phyloP scores from a whole-genome alignment of 2,888 invertebrate genomes.

The Dicyrtomina minuta region DNA sequence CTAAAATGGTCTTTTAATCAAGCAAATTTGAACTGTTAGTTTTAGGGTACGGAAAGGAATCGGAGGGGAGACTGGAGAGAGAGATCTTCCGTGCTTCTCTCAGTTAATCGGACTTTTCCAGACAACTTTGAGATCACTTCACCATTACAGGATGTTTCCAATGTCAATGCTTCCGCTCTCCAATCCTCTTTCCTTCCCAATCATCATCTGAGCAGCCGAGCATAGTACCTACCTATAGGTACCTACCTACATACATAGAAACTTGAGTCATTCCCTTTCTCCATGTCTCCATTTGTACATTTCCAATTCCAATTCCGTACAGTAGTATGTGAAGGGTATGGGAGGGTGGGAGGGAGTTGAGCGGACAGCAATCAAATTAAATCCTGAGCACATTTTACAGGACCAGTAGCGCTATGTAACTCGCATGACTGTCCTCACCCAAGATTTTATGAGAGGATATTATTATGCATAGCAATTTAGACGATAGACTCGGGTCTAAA shows the following conservation, averaged over 20 bases:
- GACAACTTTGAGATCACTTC: not conserved
- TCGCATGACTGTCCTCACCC: too few species aligned
- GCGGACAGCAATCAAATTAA: too few species aligned
- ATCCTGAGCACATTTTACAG: not conserved
- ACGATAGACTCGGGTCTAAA: too few species aligned
- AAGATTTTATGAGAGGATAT: too few species aligned
- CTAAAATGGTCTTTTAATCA: slow-evolving; percentile 9
- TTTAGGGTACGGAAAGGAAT: too few species aligned
- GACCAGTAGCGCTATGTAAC: too few species aligned
- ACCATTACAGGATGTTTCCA: too few species aligned
- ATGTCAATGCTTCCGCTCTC: too few species aligned
- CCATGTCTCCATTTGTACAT: not conserved
- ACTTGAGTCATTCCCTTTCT: slow-evolving; percentile 1
- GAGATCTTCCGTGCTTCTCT: not conserved
- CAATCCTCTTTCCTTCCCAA: not conserved
- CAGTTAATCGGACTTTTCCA: not conserved
- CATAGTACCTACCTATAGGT: too few species aligned
- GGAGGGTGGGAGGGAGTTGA: not conserved
- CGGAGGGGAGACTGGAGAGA: too few species aligned
- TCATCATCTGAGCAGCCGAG: too few species aligned
- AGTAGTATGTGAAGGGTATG: not conserved
- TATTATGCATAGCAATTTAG: too few species aligned
- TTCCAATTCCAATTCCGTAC: not conserved
- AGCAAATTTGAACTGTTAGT: slow-evolving; percentile 2
- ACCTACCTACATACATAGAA: not conserved